Evolutionary conservation across 2,888 invertebrate genomes (phyloP), one percentile per base, ranked within the genome.

Genomic region (Gortyna flavago): DNA sequence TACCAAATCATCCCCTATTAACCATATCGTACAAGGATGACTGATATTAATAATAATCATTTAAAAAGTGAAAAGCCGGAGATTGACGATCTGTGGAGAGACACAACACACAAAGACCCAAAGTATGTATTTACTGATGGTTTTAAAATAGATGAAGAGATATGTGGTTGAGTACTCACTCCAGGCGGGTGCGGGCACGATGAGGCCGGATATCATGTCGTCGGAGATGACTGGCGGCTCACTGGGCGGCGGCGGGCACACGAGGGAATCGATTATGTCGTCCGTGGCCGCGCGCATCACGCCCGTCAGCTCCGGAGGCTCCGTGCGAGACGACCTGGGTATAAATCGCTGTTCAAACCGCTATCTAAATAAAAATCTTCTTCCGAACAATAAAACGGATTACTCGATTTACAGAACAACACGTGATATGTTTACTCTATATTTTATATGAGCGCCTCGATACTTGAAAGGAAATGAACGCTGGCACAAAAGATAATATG

Each of bases 101-200:
- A 16, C 29, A n/a, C n/a, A 65, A 75, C 48, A 38, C 38, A 62
- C 16, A 66, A 67, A 76, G 51, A 41, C 29, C 59, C n/a, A 35
- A 54, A 48, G 41, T 29, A 48, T 35, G 54, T 51, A 35, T 79
- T 79, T 59, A 32, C 11, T 66, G 62, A 21, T 25, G 65, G 35
- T 59, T 59, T 64, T 51, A 51, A 81, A 80, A 59, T 35, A 68
- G 70, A 69, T 66, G 44, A 61, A 38, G 35, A 62, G 48, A 38
- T 59, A 48, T 84, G 67, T 80, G 68, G 62, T 67, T 75, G 74
- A 64, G 81, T 92, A 97, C 98, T 98, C 96, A 98, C 98, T 98
- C 98, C 98, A 98, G 94, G 99, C 99, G 77, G 99, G 99, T 75
- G 99, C 99, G 38, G 99, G 99, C 85, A 99, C 99, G 95, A 99